These are phyloP conservation scores for Phyllotreta cruciferae DNA, from an alignment of 2,888 invertebrate species.

Conservation along the genomic window DNA sequence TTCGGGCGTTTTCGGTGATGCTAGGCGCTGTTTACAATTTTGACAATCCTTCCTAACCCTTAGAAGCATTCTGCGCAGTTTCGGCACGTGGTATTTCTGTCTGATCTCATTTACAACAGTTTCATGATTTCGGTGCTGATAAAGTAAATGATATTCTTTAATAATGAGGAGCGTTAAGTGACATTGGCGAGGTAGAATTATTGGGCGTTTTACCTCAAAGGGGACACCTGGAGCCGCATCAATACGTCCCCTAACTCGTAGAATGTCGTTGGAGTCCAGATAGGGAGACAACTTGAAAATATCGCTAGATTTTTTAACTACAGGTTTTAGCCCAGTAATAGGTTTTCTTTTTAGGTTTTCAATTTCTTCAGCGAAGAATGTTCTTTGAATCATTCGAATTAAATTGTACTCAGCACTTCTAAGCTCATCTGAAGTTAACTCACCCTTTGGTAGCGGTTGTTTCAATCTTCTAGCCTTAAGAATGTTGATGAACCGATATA, in stretches of 20 bases:
- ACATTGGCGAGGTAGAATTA: constrained; percentile 6
- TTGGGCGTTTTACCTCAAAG: neutral
- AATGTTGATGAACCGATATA: too few relatives aligned
- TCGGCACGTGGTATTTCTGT: constrained; percentile 21
- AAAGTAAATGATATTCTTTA: neutral
- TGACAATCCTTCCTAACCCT: constrained; percentile 16
- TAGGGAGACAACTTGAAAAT: neutral
- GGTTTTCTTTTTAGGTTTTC: neutral
- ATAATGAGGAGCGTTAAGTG: constrained; percentile 1
- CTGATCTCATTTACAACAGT: constrained; percentile 27
- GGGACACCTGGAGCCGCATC: neutral
- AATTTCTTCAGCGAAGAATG: neutral
- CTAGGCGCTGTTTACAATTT: constrained; percentile 19
- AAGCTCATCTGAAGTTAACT: too few relatives aligned
- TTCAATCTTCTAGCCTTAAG: too few relatives aligned
- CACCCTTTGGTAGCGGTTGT: too few relatives aligned
- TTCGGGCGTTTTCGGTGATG: constrained; percentile 18
- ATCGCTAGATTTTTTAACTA: neutral
- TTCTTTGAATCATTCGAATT: neutral
- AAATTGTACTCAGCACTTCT: too few relatives aligned
- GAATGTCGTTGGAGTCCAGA: neutral
- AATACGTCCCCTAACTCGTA: neutral
- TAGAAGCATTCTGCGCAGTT: constrained; percentile 23
- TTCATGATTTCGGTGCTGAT: constrained; percentile 14
- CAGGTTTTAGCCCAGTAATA: neutral